Base-by-base conservation (phyloP, 2,113 vertebrate genomes). In the Nematolebias whitei region DNA sequence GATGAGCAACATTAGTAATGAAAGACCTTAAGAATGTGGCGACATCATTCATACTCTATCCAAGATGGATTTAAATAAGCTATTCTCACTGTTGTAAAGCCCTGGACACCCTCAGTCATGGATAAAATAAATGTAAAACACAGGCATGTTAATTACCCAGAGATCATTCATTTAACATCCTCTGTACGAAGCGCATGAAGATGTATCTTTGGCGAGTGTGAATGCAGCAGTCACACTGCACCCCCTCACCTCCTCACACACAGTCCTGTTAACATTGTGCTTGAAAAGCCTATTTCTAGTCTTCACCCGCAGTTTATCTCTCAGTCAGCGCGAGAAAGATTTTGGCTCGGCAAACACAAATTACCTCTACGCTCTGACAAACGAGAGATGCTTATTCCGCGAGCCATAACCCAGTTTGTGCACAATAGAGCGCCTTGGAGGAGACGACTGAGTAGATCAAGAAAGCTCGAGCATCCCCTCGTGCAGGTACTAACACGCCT, bases 271-370 rank as follows among this genome's bases (percentile, higher is more conserved):
- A 72, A 80, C 44, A 73, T 51, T 71, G 78, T 67, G 54, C 23
- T 56, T 55, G 40, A 68, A 87, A 89, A 86, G 72, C 79, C 56
- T 79, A 79, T 86, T 80, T 79, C 76, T 35, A 64, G 60, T 73
- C 74, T 67, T 69, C 77, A 80, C 53, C 52, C 54, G 59, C 77
- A 71, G 83, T 77, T 81, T 83, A 75, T 83, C 75, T 76, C 67
- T 66, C 69, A 60, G 24, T 55, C 54, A 50, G 47, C 49, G 59
- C 54, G 15, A 67, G 61, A 41, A 66, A 71, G 60, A 80, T 67
- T 84, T 54, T 68, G 70, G 66, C 54, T 23, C 16, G 57, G 72
- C 60, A 45, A 61, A 50, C 61, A 32, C 68, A 68, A 85, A 79
- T 64, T 59, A 70, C 20, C 51, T 51, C 60, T 64, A 53, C 63